These are phyloP conservation scores for Polietes domitor DNA, from an alignment of 2,888 invertebrate genomes.

Conservation along the genomic window DNA sequence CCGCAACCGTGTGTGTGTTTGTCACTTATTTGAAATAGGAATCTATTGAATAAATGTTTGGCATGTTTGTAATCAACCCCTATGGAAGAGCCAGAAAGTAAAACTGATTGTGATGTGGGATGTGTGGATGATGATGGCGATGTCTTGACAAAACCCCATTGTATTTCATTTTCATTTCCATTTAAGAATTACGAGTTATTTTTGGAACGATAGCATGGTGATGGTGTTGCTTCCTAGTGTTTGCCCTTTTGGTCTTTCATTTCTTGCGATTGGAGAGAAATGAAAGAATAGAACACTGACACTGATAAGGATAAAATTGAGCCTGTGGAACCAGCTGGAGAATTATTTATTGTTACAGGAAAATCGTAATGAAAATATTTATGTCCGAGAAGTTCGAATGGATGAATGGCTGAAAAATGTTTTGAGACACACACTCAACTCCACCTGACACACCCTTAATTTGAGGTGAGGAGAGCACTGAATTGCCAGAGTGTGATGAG, in stretches of 20 bases:
- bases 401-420: slow-evolving; percentile 26
- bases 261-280: background rate
- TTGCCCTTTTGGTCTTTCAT: background rate
- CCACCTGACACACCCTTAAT: slow-evolving; percentile 61
- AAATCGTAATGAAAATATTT: slow-evolving; percentile 47
- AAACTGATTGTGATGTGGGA: slow-evolving; percentile 50
- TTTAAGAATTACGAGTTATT: slow-evolving; percentile 41
- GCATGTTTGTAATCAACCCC: slow-evolving; percentile 58
- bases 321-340: slow-evolving; percentile 9
- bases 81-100: slow-evolving; percentile 32
- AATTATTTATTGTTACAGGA: slow-evolving; percentile 1
- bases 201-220: slow-evolving; percentile 32
- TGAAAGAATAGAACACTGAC: background rate
- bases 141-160: slow-evolving; percentile 57
- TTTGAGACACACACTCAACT: background rate
- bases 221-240: background rate
- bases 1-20: background rate
- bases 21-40: background rate
- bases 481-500: slow-evolving; percentile 31
- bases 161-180: slow-evolving; percentile 47
- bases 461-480: slow-evolving; percentile 31
- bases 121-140: background rate
- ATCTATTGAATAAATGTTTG: background rate
- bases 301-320: background rate
- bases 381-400: background rate